A percentile compares a stretch with the other conserved stretches of the same genome.
These are phyloP conservation scores for Melikaiella ostensackeni DNA, from an alignment of 2,888 invertebrate species.

Conservation along the genomic window DNA sequence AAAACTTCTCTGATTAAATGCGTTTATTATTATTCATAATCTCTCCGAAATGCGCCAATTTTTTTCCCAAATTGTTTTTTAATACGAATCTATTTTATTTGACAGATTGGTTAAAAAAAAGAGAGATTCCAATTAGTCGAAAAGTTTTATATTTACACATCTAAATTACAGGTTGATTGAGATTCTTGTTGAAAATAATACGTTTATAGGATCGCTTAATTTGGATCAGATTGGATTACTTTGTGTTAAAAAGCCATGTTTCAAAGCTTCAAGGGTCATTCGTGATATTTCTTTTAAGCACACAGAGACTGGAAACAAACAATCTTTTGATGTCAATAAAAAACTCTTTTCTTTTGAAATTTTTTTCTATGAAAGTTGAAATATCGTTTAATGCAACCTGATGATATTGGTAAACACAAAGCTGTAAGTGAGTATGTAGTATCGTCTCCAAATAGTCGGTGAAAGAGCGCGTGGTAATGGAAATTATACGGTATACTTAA, in stretches of 20 bases:
- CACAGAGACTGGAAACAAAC: neutral
- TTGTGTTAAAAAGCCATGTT: neutral
- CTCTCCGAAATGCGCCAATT: too few species aligned
- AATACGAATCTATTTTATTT: too few species aligned
- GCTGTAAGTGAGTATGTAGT: neutral
- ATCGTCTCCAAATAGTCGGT: neutral
- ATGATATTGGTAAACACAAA: constrained; percentile 12
- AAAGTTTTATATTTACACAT: too few species aligned
- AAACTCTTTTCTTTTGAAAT: too few species aligned
- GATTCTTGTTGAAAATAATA: too few species aligned
- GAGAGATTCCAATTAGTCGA: too few species aligned
- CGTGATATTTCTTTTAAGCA: neutral
- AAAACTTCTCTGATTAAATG: too few species aligned
- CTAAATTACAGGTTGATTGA: too few species aligned
- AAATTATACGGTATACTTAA: constrained; percentile 1
- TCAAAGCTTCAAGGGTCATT: neutral
- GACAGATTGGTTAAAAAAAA: too few species aligned
- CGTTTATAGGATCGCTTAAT: too few species aligned
- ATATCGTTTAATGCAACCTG: neutral
- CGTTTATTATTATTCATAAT: too few species aligned
- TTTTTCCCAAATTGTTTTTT: too few species aligned
- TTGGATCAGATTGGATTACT: neutral
- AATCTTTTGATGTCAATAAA: neutral
- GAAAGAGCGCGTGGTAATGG: neutral
- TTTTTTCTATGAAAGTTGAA: neutral